phyloP scores from a whole-genome alignment of 2,888 invertebrate genomes.

The Caenorhabditis becei region DNA sequence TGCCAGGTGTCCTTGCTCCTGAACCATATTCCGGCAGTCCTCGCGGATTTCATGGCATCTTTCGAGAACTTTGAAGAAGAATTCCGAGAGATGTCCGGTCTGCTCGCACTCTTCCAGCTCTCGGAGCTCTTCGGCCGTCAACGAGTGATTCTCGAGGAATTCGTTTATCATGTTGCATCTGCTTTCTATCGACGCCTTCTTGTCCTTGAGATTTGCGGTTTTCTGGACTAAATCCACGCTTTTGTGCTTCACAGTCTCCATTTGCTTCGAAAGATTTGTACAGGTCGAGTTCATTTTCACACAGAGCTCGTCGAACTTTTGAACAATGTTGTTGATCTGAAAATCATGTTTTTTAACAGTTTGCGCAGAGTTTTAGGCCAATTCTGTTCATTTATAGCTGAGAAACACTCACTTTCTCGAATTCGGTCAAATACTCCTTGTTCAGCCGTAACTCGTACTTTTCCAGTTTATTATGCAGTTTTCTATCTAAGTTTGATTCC shows the following conservation, averaged over 20 bases:
- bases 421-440: constrained; percentile 52
- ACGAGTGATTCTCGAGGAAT: constrained; percentile 43
- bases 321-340: constrained; percentile 51
- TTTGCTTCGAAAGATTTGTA: constrained; percentile 49
- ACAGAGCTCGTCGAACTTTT: constrained; percentile 56
- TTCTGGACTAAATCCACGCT: constrained; percentile 48
- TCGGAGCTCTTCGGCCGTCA: constrained; percentile 35
- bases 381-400: neutral
- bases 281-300: constrained; percentile 49
- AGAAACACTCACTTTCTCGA: constrained; percentile 39
- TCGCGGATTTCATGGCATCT: constrained; percentile 50
- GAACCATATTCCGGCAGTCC: constrained; percentile 49
- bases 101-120: constrained; percentile 50
- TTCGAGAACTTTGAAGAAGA: constrained; percentile 53
- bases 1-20: constrained; percentile 46
- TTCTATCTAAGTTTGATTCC: constrained; percentile 40
- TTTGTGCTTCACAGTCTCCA: constrained; percentile 48
- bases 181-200: constrained; percentile 35
- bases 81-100: constrained; percentile 37
- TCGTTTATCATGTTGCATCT: constrained; percentile 49
- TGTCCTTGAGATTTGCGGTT: constrained; percentile 46
- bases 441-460: constrained; percentile 40
- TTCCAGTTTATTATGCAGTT: constrained; percentile 50
- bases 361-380: neutral
- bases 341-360: neutral